A percentile compares a stretch with the other conserved stretches of the same genome.
Conservation (phyloP, 2,113 vertebrate genomes). For the Chinchilla lanigera region DNA sequence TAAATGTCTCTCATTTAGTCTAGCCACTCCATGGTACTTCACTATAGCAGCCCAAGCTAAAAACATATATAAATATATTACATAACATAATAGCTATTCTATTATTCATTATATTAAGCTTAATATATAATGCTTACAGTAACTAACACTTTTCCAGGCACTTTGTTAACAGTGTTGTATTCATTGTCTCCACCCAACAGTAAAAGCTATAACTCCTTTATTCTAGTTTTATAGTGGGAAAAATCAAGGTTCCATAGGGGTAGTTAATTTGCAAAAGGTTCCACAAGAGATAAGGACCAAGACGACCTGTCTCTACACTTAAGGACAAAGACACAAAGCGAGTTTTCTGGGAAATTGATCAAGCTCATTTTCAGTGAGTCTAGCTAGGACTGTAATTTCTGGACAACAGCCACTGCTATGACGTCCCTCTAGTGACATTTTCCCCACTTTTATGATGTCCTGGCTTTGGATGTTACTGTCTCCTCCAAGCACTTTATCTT, state of each 20-base stretch:
- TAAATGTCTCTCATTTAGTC: neutral
- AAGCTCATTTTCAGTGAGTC: constrained; percentile 24
- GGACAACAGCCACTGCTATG: constrained; percentile 32
- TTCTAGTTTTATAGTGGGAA: constrained; percentile 15
- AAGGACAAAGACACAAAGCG: neutral
- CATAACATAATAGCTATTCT: neutral
- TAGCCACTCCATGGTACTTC: neutral
- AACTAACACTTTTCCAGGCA: neutral
- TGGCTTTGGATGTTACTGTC: constrained; percentile 79
- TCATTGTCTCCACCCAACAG: neutral
- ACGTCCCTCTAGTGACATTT: constrained; percentile 69
- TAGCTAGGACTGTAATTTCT: constrained; percentile 51
- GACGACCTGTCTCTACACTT: neutral
- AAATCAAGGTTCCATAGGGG: neutral
- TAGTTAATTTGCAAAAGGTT: neutral
- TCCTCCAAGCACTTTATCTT: constrained; percentile 80
- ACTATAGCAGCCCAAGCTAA: constrained; percentile 6
- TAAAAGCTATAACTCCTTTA: neutral
- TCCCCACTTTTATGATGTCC: constrained; percentile 71
- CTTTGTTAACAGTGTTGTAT: constrained; percentile 23
- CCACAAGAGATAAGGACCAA: neutral
- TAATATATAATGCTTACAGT: neutral
- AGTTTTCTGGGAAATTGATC: constrained; percentile 8
- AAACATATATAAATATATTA: neutral
- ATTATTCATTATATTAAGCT: neutral